A percentile compares a stretch with the other conserved stretches of the same genome.
These are phyloP conservation scores for Halocynthia roretzi DNA, from an alignment of 23 tunicate genomes.

Conservation along the genomic window DNA sequence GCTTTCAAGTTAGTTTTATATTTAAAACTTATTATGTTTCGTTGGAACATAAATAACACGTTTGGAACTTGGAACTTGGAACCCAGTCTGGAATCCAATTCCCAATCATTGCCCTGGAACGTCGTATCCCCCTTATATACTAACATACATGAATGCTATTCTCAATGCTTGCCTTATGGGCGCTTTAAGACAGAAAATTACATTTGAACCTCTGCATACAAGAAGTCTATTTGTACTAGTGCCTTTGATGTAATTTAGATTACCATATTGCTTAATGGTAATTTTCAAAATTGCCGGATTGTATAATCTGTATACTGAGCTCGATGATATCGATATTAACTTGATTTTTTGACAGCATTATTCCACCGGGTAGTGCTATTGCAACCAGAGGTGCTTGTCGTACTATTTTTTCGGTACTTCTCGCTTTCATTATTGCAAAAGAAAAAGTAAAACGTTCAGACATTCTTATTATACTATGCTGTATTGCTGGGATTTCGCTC, in stretches of 20 bases:
- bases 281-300: too few species aligned
- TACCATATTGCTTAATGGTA: too few species aligned
- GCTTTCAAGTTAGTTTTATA: conserved; percentile 50
- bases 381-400: conserved; percentile 74
- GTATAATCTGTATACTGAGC: not conserved
- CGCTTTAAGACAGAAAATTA: too few species aligned
- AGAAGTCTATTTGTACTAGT: too few species aligned
- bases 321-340: not conserved
- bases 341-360: conserved; percentile 21
- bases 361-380: conserved; percentile 77
- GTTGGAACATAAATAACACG: too few species aligned
- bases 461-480: conserved; percentile 19
- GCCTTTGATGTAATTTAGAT: too few species aligned
- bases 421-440: conserved; percentile 40
- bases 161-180: not conserved
- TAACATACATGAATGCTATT: too few species aligned
- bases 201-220: too few species aligned
- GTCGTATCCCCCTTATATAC: too few species aligned
- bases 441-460: conserved; percentile 35
- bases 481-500: conserved; percentile 54
- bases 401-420: conserved; percentile 48
- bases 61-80: too few species aligned
- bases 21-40: not conserved
- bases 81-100: too few species aligned
- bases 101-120: too few species aligned